Conservation (phyloP, 2,888 invertebrate genomes). For the Andrena trimmerana region DNA sequence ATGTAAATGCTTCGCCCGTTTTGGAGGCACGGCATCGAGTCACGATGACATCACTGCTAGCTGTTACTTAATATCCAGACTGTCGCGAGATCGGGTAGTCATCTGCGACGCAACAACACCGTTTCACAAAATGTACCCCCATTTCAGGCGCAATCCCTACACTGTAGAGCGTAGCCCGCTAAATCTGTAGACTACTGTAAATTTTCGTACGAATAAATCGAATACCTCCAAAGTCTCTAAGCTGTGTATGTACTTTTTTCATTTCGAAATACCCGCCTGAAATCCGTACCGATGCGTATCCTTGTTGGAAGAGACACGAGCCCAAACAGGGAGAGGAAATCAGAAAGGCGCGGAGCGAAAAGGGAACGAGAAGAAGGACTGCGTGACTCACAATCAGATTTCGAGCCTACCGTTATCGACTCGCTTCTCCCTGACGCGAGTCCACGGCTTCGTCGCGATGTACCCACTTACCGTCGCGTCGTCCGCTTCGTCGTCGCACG, state of each 20-base stretch:
- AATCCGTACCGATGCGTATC: too few species aligned
- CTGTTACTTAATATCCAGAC: constrained; percentile 42
- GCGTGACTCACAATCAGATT: constrained; percentile 67
- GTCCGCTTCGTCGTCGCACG: not conserved
- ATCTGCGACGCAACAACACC: not conserved
- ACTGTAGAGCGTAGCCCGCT: too few species aligned
- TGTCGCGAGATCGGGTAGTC: constrained; percentile 1
- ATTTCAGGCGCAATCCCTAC: not conserved
- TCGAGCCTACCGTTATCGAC: constrained; percentile 68
- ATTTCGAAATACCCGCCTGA: too few species aligned
- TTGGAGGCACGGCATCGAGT: constrained; percentile 26
- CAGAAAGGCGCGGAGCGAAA: not conserved
- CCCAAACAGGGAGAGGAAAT: not conserved
- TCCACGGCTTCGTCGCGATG: constrained; percentile 27
- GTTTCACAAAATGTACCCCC: not conserved
- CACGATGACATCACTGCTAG: constrained; percentile 45
- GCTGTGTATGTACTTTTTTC: too few species aligned
- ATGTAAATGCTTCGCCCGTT: constrained; percentile 49
- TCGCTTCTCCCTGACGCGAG: constrained; percentile 46
- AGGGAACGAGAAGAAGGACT: not conserved
- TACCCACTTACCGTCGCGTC: constrained; percentile 9
- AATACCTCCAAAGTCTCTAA: too few species aligned
- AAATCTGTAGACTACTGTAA: too few species aligned
- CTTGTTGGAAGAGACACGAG: not conserved
- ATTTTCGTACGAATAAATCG: too few species aligned